A percentile compares a stretch with the other conserved stretches of the same genome.
Conservation (phyloP, 2,888 invertebrate species). For the Megaustenia siamemsis region DNA sequence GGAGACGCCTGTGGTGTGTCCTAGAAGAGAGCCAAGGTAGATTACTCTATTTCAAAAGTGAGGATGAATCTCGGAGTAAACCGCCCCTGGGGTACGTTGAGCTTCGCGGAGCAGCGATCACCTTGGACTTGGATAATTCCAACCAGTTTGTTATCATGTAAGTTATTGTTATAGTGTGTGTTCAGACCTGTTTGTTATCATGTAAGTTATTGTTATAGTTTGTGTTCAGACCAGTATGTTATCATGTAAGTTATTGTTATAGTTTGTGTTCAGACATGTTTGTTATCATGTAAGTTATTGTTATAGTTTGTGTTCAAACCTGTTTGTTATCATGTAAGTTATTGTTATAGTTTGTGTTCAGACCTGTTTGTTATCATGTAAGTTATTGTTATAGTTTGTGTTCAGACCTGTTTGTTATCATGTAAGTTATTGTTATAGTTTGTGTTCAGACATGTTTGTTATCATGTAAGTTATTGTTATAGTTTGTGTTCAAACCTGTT, state of each 20-base stretch:
- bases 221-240: too few relatives aligned
- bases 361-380: background rate
- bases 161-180: slow-evolving; percentile 58
- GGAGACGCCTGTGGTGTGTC: slow-evolving; percentile 78
- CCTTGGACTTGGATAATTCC: slow-evolving; percentile 76
- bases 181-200: too few relatives aligned
- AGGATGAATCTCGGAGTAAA: slow-evolving; percentile 72
- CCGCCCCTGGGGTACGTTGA: slow-evolving; percentile 75
- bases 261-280: too few relatives aligned
- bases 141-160: slow-evolving; percentile 80
- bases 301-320: too few relatives aligned
- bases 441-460: background rate
- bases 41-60: slow-evolving; percentile 76
- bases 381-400: background rate
- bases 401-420: too few relatives aligned
- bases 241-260: background rate
- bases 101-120: slow-evolving; percentile 78
- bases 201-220: background rate
- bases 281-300: background rate
- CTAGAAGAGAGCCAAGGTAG: slow-evolving; percentile 78
- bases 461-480: background rate
- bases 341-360: too few relatives aligned
- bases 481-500: background rate
- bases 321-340: too few relatives aligned
- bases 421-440: background rate